Evolutionary conservation across 2,888 invertebrate species (phyloP).

Genomic region (Nineta flava): DNA sequence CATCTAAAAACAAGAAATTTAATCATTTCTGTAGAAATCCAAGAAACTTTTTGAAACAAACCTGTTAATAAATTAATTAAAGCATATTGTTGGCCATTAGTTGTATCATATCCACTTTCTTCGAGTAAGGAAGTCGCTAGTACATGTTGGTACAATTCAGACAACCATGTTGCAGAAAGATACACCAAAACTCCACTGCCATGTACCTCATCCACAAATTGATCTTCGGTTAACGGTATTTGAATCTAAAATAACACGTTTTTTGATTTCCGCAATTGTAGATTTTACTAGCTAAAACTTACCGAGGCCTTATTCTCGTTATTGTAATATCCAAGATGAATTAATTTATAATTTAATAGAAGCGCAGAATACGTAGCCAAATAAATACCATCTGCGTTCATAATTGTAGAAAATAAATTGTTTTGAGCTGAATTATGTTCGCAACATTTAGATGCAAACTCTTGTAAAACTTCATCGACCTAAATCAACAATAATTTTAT

Average conservation of each 20-base stretch:
- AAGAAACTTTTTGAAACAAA: constrained; percentile 20
- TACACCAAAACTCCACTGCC: constrained; percentile 87
- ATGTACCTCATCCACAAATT: constrained; percentile 84
- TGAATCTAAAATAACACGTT: constrained; percentile 12
- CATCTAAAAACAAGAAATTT: constrained; percentile 35
- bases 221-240: constrained; percentile 57
- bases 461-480: constrained; percentile 76
- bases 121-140: constrained; percentile 57
- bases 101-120: constrained; percentile 46
- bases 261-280: not conserved
- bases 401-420: constrained; percentile 51
- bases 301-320: constrained; percentile 28
- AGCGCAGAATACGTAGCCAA: constrained; percentile 77
- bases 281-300: constrained; percentile 13
- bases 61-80: constrained; percentile 61
- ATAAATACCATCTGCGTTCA: constrained; percentile 93
- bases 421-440: constrained; percentile 56
- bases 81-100: constrained; percentile 38
- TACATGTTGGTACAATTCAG: constrained; percentile 80
- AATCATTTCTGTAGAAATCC: not conserved
- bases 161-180: constrained; percentile 83
- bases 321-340: constrained; percentile 59
- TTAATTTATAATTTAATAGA: constrained; percentile 63
- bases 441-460: constrained; percentile 83
- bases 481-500: too few relatives aligned